Conservation (phyloP, 2,888 invertebrate species). For the Netelia melanura region DNA sequence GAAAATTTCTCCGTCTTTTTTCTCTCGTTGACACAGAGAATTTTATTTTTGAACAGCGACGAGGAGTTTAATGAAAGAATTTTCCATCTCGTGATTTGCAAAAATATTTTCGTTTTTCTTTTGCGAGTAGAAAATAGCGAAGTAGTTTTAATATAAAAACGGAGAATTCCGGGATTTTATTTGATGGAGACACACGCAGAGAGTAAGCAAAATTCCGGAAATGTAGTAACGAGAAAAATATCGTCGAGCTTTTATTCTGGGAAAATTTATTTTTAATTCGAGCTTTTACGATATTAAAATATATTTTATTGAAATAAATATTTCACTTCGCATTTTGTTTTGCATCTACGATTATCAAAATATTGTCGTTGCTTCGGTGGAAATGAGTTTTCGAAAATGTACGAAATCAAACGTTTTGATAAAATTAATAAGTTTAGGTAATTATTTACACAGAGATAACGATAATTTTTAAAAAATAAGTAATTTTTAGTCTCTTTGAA, state of each 20-base stretch:
- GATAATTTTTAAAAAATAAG: too few species aligned
- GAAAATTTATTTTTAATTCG: background rate
- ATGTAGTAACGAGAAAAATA: background rate
- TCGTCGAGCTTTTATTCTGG: background rate
- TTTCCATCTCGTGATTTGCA: conserved; percentile 1
- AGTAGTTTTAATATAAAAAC: conserved; percentile 38
- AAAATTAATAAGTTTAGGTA: too few species aligned
- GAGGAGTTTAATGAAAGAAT: conserved; percentile 19
- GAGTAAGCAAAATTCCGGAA: background rate
- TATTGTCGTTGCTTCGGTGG: background rate
- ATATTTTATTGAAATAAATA: background rate
- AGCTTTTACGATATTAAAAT: background rate
- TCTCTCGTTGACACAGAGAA: too few species aligned
- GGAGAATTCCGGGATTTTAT: background rate
- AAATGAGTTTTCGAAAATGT: too few species aligned
- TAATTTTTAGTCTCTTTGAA: too few species aligned
- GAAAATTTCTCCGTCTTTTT: too few species aligned
- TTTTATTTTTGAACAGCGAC: too few species aligned
- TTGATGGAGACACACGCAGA: background rate
- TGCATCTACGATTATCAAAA: background rate
- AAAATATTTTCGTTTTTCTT: conserved; percentile 5
- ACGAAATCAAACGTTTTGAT: too few species aligned
- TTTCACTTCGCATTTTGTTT: background rate
- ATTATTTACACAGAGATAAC: too few species aligned
- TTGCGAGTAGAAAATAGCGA: conserved; percentile 18